Evolutionary conservation across 2,888 invertebrate genomes (phyloP).

Genomic region (Leptura quadrifasciata): DNA sequence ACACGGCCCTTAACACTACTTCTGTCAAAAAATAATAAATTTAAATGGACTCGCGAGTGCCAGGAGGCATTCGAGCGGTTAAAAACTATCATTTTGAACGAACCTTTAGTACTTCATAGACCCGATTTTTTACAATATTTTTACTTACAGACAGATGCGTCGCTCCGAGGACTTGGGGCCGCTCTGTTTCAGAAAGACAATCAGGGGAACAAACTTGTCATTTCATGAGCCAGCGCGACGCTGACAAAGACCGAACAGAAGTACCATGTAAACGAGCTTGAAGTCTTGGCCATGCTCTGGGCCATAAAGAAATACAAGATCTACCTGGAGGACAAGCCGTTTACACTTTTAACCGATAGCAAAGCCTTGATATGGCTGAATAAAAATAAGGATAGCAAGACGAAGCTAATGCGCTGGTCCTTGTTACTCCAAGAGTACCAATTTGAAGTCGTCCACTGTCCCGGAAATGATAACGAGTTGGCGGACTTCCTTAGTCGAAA

Average conservation of each 20-base stretch:
- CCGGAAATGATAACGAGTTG: no score
- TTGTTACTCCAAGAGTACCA: not conserved
- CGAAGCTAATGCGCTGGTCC: not conserved
- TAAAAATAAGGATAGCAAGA: not conserved
- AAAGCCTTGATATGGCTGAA: not conserved
- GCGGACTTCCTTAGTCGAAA: not conserved
- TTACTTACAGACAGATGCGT: not conserved
- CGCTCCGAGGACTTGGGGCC: not conserved
- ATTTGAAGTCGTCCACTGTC: not conserved
- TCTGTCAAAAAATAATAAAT: not conserved
- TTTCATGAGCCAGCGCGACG: not conserved
- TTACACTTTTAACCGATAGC: no score
- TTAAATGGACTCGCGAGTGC: not conserved
- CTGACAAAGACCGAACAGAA: no score
- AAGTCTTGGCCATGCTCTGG: no score
- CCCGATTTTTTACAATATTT: not conserved
- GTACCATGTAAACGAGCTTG: no score
- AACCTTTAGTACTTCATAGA: not conserved
- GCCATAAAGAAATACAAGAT: no score
- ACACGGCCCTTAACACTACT: conserved; percentile 24
- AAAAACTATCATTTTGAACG: not conserved
- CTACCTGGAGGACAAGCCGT: no score
- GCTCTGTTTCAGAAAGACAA: not conserved
- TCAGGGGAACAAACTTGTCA: not conserved
- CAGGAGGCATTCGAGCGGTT: not conserved